These are phyloP conservation scores for Heterocephalus glaber DNA, from an alignment of 2,113 vertebrate genomes.

Conservation along the genomic window DNA sequence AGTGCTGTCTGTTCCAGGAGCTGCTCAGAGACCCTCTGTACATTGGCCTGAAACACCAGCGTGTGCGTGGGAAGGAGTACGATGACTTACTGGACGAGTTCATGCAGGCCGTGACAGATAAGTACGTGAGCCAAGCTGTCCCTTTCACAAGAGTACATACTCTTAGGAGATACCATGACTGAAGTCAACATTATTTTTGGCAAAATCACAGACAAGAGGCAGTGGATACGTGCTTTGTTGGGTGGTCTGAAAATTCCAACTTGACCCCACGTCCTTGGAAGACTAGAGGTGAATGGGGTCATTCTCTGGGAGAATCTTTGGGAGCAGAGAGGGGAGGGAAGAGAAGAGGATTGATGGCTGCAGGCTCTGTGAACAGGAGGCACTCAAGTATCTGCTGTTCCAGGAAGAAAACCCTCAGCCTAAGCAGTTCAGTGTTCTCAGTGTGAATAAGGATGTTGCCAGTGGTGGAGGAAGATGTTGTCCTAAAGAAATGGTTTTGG, in stretches of 20 bases:
- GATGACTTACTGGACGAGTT: slow-evolving; percentile 97
- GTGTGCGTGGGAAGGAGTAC: slow-evolving; percentile 94
- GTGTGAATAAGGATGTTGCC: not conserved
- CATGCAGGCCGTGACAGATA: slow-evolving; percentile 96
- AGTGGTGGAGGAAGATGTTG: not conserved
- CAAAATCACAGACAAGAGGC: slow-evolving; percentile 57
- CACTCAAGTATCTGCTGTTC: not conserved
- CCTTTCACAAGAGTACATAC: not conserved
- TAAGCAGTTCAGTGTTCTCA: not conserved
- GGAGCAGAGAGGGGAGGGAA: not conserved
- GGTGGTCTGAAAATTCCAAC: slow-evolving; percentile 69
- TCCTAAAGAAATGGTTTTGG: slow-evolving; percentile 9
- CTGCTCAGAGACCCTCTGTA: slow-evolving; percentile 96
- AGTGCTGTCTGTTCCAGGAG: slow-evolving; percentile 85
- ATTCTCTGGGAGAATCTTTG: not conserved
- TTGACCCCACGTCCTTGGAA: slow-evolving; percentile 52
- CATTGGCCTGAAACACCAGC: slow-evolving; percentile 96
- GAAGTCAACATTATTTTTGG: slow-evolving; percentile 69
- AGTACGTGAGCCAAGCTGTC: slow-evolving; percentile 87
- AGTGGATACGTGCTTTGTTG: slow-evolving; percentile 53
- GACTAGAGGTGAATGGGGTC: slow-evolving; percentile 52
- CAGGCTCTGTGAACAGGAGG: not conserved
- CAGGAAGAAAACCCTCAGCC: not conserved
- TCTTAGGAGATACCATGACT: slow-evolving; percentile 60
- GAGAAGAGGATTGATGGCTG: not conserved